Conservation (phyloP, 2,113 vertebrate genomes). For the Triplophysa dalaica region DNA sequence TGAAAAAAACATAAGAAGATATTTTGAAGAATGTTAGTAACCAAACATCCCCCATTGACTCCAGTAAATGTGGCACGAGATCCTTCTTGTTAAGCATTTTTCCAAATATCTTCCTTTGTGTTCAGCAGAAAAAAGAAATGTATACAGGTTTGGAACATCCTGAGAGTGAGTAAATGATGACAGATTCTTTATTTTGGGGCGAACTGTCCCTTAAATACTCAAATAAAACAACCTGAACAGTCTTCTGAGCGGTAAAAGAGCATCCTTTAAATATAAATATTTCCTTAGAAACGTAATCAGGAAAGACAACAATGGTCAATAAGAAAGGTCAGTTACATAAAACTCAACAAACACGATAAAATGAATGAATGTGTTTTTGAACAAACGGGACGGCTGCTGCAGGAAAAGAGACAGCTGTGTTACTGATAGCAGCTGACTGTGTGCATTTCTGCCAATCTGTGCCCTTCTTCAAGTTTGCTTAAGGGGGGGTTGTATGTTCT, state of each 20-base stretch:
- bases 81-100: no score
- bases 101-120: no score
- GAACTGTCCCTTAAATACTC: not conserved
- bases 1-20: no score
- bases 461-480: conserved; percentile 6
- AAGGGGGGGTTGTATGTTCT: conserved; percentile 15
- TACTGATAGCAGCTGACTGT: conserved; percentile 3
- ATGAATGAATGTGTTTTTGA: not conserved
- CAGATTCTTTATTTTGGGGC: no score
- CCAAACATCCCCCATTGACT: no score
- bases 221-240: not conserved
- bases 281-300: not conserved
- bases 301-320: not conserved
- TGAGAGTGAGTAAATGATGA: no score
- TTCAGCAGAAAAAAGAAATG: no score
- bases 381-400: not conserved
- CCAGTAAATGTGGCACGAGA: no score
- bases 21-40: no score
- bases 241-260: no score
- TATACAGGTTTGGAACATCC: no score
- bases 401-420: conserved; percentile 13
- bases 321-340: not conserved
- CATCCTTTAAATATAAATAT: not conserved
- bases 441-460: not conserved
- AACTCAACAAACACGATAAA: not conserved